A percentile compares a stretch with the other conserved stretches of the same genome.
Conservation (phyloP, 2,888 invertebrate genomes). For the Hipparchia semele region DNA sequence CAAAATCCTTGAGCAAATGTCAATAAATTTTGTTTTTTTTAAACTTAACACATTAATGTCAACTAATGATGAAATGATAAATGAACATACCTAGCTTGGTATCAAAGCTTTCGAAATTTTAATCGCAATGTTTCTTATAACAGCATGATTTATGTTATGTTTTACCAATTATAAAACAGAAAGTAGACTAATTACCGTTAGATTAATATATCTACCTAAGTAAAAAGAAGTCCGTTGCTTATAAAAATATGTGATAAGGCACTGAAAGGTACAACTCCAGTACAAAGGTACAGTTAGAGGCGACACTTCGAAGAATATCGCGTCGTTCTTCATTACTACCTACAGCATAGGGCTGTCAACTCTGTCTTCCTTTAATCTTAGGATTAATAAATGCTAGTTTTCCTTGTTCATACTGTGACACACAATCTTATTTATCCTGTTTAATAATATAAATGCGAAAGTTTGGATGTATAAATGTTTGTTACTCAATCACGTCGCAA, state of each 20-base stretch:
- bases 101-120: not conserved
- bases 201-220: not conserved
- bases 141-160: not conserved
- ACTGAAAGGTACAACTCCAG: slow-evolving; percentile 19
- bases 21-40: no score
- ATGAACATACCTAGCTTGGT: not conserved
- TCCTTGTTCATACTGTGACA: not conserved
- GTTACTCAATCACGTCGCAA: no score
- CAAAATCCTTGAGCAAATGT: no score
- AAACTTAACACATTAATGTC: no score
- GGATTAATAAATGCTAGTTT: not conserved
- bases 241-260: slow-evolving; percentile 17
- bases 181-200: not conserved
- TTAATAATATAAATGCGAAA: no score
- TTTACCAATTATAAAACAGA: not conserved
- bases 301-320: slow-evolving; percentile 56
- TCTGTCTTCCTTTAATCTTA: not conserved
- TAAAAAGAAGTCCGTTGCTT: slow-evolving; percentile 1
- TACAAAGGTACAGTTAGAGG: slow-evolving; percentile 42
- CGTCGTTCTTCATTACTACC: slow-evolving; percentile 49
- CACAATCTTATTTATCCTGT: not conserved
- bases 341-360: slow-evolving; percentile 26
- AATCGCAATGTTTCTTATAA: no score
- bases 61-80: not conserved
- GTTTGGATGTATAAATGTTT: no score